A percentile compares a stretch with the other conserved stretches of the same genome.
Evolutionary conservation across 2,888 invertebrate species (phyloP).

Genomic region (Lepetodrilus schrolli): DNA sequence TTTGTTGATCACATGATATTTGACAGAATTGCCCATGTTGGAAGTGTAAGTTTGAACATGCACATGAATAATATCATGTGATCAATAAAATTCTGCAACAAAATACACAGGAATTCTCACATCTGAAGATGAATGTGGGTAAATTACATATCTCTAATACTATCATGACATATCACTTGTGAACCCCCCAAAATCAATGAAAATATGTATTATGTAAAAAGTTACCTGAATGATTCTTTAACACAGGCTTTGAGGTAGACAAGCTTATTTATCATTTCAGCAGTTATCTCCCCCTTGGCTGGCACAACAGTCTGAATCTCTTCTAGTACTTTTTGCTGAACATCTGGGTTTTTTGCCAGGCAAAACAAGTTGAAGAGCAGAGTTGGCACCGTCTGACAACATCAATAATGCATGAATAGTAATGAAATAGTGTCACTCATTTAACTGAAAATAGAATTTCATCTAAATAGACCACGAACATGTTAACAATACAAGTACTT

Average conservation of each 20-base stretch:
- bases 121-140: too few relatives aligned
- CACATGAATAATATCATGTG: background rate
- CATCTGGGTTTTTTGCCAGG: conserved; percentile 82
- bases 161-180: too few relatives aligned
- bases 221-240: conserved; percentile 81
- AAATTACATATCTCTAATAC: too few relatives aligned
- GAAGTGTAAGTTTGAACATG: background rate
- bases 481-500: too few relatives aligned
- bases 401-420: too few relatives aligned
- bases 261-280: conserved; percentile 80
- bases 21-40: background rate
- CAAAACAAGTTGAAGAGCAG: conserved; percentile 80
- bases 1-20: background rate
- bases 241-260: conserved; percentile 85
- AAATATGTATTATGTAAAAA: background rate
- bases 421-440: too few relatives aligned
- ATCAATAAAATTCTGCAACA: background rate
- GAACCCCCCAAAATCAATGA: too few relatives aligned
- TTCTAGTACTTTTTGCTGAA: conserved; percentile 82
- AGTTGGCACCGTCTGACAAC: conserved; percentile 65
- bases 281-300: conserved; percentile 71
- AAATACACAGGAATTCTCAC: background rate
- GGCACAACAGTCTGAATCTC: conserved; percentile 79
- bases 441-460: too few relatives aligned
- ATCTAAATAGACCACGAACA: too few relatives aligned